Base-by-base conservation (phyloP, 1,140 invertebrate genomes). In the Listronotus oregonensis region DNA sequence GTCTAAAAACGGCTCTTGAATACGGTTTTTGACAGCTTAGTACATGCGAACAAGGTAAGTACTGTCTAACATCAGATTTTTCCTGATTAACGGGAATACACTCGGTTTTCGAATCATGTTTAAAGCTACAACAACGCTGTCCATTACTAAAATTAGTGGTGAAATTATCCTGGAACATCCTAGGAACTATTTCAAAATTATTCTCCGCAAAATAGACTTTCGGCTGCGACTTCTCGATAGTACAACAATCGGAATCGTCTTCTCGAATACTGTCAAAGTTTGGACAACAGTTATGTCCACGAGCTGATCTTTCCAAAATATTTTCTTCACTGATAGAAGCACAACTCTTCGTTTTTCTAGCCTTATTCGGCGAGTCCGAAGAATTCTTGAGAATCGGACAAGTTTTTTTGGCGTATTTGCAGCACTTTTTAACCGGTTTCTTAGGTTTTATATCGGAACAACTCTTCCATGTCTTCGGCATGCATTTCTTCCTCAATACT, bases 391-490 rank as follows among this genome's bases (percentile, higher is more conserved):
- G 54, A 37, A 77, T 64, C 4, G 78, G 78, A 63, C 78, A 79
- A 49, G 64, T 75, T 52, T 73, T 75, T 44, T 75, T 77, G 8
- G 78, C 78, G 47, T 73, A 71, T 56, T 71, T 68, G 64, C 78
- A 79, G 61, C 78, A 79, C 61, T 79, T 79, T 42, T 74, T 71
- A 11, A 78, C 70, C 1, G 66, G 66, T 64, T 73, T 73, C 44
- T 62, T 69, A 7, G 62, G 68, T 70, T 77, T 77, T 3, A 77
- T 76, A 64, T 77, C 76, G 9, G 75, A 75, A 64, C 76, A 77
- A 54, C 76, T 77, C 66, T 76, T 77, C 76, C 76, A 77, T n/a
- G 73, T 74, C 68, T 78, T 78, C 12, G 73, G 75, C 42, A 71
- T 31, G 64, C 60, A 71, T 57, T 75, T 74, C 58, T 74, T 75